Conservation (phyloP, 2,797 vertebrate genomes). For the Oophaga sylvatica region DNA sequence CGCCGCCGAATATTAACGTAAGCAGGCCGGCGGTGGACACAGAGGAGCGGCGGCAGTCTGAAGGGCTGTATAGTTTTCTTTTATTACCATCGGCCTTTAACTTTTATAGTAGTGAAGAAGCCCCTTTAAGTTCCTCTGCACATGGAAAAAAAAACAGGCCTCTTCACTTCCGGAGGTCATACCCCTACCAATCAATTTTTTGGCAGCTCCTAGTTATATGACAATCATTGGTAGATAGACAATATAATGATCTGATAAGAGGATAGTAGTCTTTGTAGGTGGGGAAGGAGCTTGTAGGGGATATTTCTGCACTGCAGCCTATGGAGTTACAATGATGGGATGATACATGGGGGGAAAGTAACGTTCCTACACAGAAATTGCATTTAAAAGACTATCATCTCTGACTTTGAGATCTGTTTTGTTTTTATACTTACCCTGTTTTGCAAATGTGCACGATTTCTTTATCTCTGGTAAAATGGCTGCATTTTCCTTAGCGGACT, state of each 20-base stretch:
- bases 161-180: too few species aligned
- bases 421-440: conserved; percentile 31
- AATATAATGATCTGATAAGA: not conserved
- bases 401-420: not conserved
- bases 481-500: conserved; percentile 4
- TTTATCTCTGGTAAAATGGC: conserved; percentile 21
- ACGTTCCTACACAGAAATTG: not conserved
- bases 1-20: too few species aligned
- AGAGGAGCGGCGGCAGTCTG: too few species aligned
- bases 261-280: not conserved
- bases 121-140: too few species aligned
- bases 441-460: conserved; percentile 33
- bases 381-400: not conserved
- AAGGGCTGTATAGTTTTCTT: too few species aligned
- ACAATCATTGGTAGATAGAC: not conserved
- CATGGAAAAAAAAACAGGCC: too few species aligned
- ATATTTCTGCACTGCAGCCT: not conserved
- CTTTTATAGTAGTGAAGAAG: too few species aligned
- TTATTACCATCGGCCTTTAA: too few species aligned
- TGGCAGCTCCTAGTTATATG: too few species aligned
- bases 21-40: too few species aligned
- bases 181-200: too few species aligned
- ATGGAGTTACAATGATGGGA: too few species aligned
- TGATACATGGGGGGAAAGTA: not conserved
- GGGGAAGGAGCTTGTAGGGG: not conserved